Conservation (phyloP, 2,113 vertebrate genomes). For the Platichthys stellatus region DNA sequence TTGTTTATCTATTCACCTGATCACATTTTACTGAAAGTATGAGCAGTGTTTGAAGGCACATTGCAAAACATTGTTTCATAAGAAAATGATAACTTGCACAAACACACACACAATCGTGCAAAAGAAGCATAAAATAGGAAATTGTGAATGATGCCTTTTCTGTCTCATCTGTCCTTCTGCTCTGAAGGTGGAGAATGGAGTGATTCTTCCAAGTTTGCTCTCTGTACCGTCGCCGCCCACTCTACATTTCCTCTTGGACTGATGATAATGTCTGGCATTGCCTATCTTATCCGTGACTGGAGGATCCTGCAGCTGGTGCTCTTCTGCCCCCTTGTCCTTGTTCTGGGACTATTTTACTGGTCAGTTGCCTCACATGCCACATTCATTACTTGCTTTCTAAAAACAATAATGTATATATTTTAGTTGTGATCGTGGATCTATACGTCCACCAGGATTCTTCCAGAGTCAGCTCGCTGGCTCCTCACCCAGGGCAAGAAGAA, state of each 20-base stretch:
- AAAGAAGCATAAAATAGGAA: too few relatives aligned
- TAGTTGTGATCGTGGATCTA: neutral
- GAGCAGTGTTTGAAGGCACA: too few relatives aligned
- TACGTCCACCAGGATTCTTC: conserved; percentile 81
- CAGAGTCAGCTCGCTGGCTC: conserved; percentile 91
- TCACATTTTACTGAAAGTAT: too few relatives aligned
- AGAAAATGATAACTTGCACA: too few relatives aligned
- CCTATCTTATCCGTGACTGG: conserved; percentile 86
- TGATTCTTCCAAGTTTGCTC: conserved; percentile 81
- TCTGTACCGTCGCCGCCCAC: conserved; percentile 81
- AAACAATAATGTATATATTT: neutral
- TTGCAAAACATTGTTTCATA: too few relatives aligned
- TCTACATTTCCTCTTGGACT: conserved; percentile 77
- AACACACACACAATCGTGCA: neutral
- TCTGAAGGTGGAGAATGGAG: conserved; percentile 89
- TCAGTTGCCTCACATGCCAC: conserved; percentile 63
- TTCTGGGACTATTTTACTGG: conserved; percentile 80
- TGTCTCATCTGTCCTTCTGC: neutral
- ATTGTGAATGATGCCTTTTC: too few relatives aligned
- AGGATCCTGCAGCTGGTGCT: conserved; percentile 85
- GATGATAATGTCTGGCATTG: conserved; percentile 85
- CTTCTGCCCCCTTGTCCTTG: conserved; percentile 71
- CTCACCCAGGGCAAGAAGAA: conserved; percentile 82
- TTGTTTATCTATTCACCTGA: too few relatives aligned
- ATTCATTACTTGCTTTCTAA: too few relatives aligned